Conservation (phyloP, 2,797 vertebrate species). For the Gymnocypris eckloni region DNA sequence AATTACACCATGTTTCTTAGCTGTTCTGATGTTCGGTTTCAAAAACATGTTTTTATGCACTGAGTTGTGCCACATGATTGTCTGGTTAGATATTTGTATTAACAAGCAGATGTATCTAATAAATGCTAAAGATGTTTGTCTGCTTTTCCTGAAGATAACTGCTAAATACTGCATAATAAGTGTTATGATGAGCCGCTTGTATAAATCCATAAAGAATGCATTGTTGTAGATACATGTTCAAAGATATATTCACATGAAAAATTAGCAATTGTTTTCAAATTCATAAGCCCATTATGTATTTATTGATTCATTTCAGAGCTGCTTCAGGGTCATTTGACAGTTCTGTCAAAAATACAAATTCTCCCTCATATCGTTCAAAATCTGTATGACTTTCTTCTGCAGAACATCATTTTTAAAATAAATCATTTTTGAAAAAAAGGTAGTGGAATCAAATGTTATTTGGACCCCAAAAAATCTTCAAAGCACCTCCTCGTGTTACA, state of each 20-base stretch:
- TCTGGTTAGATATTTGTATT: background rate
- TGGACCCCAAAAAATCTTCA: background rate
- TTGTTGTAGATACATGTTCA: background rate
- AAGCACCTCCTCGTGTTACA: background rate
- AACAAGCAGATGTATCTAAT: background rate
- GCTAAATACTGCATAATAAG: background rate
- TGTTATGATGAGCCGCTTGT: background rate
- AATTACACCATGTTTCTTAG: background rate
- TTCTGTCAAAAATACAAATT: background rate
- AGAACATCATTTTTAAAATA: background rate
- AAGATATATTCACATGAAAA: background rate
- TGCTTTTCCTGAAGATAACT: background rate
- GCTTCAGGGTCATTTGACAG: too few relatives aligned
- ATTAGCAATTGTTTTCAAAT: slow-evolving; percentile 2
- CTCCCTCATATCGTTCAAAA: background rate
- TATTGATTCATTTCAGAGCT: background rate
- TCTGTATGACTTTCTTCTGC: background rate
- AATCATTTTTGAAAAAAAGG: background rate
- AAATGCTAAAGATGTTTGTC: background rate
- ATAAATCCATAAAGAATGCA: background rate
- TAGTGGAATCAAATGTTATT: background rate
- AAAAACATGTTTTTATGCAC: background rate
- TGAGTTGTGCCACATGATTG: background rate
- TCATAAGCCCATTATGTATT: background rate
- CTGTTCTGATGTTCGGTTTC: background rate